Base-by-base conservation (phyloP, 2,113 vertebrate species). In the Crotophaga sulcirostris region DNA sequence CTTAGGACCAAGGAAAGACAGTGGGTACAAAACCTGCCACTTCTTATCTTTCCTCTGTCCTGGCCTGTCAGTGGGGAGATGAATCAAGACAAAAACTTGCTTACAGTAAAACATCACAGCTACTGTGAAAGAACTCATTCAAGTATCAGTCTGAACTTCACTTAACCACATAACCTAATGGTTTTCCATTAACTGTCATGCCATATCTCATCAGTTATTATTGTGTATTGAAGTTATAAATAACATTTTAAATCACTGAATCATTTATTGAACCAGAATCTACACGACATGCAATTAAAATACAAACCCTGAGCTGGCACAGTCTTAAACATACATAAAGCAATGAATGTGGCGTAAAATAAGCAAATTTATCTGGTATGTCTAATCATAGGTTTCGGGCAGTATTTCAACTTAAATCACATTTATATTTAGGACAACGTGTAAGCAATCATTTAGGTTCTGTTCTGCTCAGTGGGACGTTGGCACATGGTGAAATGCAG, bases 211-310 rank as follows among this genome's bases (percentile, higher is more conserved):
- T 45, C n/a, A 83, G 16, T 15, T 82, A 49, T 34, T 82, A 45
- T 29, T 78, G 60, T 29, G 4, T 9, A 68, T 60, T 70, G 66
- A n/a, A 54, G 67, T 70, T 63, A 51, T 84, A 76, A 76, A 93
- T 31, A 84, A 90, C 83, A 38, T 91, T 55, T 86, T 51, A 45
- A 58, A 85, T 16, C 58, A 47, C 66, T 14, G 7, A 95, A 88
- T 88, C 59, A 87, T 74, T 87, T 69, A 52, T 70, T 89, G 82
- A 92, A 64, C 72, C 34, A 75, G 36, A 47, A 92, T 95, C 84
- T 62, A 45, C 72, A 83, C 21, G 78, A 44, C 15, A 45, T 21
- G 60, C 28, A 62, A 78, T 64, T 78, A 47, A 91, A 93, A 69
- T 19, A 59, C 7, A 87, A 94, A 79, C 31, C 67, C 44, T 40